These are phyloP conservation scores for Ptychodera flava DNA, from an alignment of 35 echinoderm and acorn worm species.

Conservation along the genomic window DNA sequence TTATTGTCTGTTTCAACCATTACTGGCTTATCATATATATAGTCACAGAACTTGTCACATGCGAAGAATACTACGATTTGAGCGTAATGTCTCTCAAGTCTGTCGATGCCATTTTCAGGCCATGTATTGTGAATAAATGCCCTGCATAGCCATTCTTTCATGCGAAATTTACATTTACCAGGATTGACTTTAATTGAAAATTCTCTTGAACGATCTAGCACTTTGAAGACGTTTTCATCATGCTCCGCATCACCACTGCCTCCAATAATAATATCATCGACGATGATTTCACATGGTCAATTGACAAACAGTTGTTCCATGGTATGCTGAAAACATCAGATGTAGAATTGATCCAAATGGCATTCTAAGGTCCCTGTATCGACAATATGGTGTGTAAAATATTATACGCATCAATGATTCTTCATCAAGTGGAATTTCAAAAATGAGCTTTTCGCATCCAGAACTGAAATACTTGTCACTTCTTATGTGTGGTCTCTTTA, in stretches of 20 bases:
- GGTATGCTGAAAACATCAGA: slow-evolving; percentile 39
- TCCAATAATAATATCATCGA: slow-evolving; percentile 30
- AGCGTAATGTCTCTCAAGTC: slow-evolving; percentile 37
- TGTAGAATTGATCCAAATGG: slow-evolving; percentile 39
- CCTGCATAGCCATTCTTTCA: slow-evolving; percentile 50
- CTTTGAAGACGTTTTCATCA: slow-evolving; percentile 29
- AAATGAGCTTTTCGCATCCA: slow-evolving; percentile 36
- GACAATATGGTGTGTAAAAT: slow-evolving; percentile 14
- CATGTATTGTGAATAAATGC: slow-evolving; percentile 51
- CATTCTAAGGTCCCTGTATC: slow-evolving; percentile 28
- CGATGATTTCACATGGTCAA: slow-evolving; percentile 27
- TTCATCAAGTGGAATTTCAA: slow-evolving; percentile 42
- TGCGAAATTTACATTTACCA: slow-evolving; percentile 47
- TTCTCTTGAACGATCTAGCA: no score
- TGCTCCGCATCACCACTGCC: slow-evolving; percentile 21
- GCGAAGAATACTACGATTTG: neutral
- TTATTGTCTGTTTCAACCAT: slow-evolving; percentile 36
- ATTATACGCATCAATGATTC: slow-evolving; percentile 24
- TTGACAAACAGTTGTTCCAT: slow-evolving; percentile 39
- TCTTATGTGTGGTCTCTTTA: slow-evolving; percentile 32
- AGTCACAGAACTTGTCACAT: slow-evolving; percentile 20
- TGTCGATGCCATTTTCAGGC: slow-evolving; percentile 36
- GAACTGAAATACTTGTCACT: slow-evolving; percentile 19
- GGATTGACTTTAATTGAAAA: slow-evolving; percentile 42
- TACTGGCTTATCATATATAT: slow-evolving; percentile 14